Conservation (phyloP, 2,888 invertebrate species). For the Tethea ocularis region DNA sequence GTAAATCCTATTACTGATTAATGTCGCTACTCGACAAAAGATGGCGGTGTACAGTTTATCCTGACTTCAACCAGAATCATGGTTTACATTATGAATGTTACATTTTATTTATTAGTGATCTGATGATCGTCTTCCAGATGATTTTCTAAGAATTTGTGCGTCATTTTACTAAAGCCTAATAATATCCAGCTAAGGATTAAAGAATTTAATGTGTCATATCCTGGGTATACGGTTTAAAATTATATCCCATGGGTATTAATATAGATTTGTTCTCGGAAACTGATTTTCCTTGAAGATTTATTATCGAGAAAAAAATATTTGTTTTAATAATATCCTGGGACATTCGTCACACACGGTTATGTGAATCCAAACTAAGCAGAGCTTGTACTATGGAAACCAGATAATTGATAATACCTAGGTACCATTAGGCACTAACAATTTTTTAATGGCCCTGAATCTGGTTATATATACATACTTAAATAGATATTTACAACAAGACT, state of each 20-base stretch:
- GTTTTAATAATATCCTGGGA: not conserved
- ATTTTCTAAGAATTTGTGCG: conserved; percentile 1
- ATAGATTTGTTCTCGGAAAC: not conserved
- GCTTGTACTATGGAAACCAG: too few species aligned
- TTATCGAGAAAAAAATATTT: not conserved
- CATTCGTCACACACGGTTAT: too few species aligned
- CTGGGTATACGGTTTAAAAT: not conserved
- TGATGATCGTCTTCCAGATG: not conserved
- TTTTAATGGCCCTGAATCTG: too few species aligned
- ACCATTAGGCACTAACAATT: too few species aligned
- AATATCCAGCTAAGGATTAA: not conserved
- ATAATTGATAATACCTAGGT: too few species aligned
- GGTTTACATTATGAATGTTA: not conserved
- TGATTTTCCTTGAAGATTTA: not conserved
- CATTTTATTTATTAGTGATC: not conserved
- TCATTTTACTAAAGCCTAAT: not conserved
- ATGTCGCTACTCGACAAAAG: not conserved
- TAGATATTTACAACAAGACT: too few species aligned
- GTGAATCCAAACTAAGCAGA: too few species aligned
- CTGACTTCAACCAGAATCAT: not conserved
- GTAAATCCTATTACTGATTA: too few species aligned
- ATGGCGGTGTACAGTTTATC: not conserved
- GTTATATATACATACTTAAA: too few species aligned
- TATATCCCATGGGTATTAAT: not conserved
- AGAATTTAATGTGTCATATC: conserved; percentile 7